Base-by-base conservation (phyloP, 2,888 invertebrate species). In the Nomada ferruginata region DNA sequence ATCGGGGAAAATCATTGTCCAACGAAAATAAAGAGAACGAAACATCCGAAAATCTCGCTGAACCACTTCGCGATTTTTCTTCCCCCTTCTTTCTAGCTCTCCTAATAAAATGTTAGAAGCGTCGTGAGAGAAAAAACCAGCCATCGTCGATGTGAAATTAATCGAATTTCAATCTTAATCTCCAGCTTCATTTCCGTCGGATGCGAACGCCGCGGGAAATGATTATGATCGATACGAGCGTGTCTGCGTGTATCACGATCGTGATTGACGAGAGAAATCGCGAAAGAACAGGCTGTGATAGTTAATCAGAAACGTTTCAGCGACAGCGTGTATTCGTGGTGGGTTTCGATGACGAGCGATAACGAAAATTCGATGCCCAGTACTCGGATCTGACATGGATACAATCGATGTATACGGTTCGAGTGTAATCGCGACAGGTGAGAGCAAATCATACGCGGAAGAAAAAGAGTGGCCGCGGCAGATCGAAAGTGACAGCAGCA, bases 221-320 rank as follows among this genome's bases (percentile, higher is more conserved):
- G 11, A 7, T 7, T n/a, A 47, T 66, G 52, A 71, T 60, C 70
- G 20, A n/a, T 42, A 15, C 15, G 53, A 63, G 20, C 7, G 44
- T 69, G n/a, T 69, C 13, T 18, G n/a, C 29, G 29, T 18, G 60
- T 69, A 7, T 53, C 4, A 13, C 7, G 50, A 47, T 47, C 44
- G 20, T 60, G 60, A 68, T 53, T 29, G 61, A 47, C 42, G 52
- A 36, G 36, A 47, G 20, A 29, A 20, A 42, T 44, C 42, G 20
- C 18, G 60, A 15, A 47, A 59, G 50, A 65, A 52, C 18, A 23
- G 61, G 26, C n/a, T 9, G 42, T 66, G 63, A 61, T 26, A 70
- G 70, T 84, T 74, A 71, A 70, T 65, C 26, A 65, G 70, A 26
- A 75, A 70, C 26, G 53, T 2, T 72, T 72, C 50, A 60, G 66